phyloP scores from a whole-genome alignment of 2,797 vertebrate genomes.

The Acomys russatus region DNA sequence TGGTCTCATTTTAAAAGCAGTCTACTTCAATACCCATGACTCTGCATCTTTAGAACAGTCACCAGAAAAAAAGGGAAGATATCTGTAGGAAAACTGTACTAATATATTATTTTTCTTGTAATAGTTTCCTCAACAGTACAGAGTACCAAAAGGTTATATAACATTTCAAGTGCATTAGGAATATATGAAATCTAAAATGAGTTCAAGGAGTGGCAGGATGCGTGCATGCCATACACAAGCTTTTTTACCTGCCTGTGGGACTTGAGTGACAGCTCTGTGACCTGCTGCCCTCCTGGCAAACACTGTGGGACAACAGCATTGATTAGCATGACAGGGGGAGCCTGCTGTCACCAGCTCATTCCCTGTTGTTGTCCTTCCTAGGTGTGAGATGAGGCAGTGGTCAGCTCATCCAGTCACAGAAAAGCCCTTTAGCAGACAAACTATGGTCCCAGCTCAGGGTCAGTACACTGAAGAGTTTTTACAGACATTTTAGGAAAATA shows the following conservation, averaged over 20 bases:
- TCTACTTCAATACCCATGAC: too few relatives aligned
- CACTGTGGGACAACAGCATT: neutral
- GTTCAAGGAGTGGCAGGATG: neutral
- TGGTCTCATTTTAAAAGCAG: neutral
- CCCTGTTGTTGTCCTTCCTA: neutral
- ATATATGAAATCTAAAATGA: neutral
- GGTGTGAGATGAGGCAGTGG: neutral
- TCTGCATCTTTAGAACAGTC: neutral
- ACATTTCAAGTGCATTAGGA: neutral
- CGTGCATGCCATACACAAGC: neutral
- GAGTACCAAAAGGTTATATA: neutral
- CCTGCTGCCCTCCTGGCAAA: neutral
- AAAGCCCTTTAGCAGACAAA: neutral
- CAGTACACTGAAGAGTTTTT: neutral
- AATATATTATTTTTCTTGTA: neutral
- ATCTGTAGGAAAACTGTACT: too few relatives aligned
- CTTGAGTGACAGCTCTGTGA: neutral
- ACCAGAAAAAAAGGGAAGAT: neutral
- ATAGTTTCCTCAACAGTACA: neutral
- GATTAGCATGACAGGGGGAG: neutral
- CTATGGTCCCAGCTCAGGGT: neutral
- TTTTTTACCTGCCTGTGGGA: neutral
- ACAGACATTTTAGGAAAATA: constrained; percentile 35
- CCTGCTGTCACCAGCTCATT: neutral
- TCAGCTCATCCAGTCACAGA: neutral